A percentile compares a stretch with the other conserved stretches of the same genome.
These are phyloP conservation scores for Adelges cooleyi DNA, from an alignment of 1,140 invertebrate genomes.

Conservation along the genomic window DNA sequence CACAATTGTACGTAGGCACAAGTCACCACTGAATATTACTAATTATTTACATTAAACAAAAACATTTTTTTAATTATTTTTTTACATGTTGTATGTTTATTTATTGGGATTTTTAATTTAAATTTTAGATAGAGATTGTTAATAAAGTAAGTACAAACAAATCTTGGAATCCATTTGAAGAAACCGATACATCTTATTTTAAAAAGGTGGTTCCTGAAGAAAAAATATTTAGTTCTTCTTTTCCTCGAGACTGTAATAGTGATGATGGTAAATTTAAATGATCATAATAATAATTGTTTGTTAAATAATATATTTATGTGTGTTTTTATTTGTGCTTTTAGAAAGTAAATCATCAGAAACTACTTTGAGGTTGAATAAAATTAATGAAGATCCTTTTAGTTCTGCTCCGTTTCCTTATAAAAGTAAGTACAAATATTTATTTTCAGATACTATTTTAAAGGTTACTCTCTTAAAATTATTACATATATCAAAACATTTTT, in stretches of 20 bases:
- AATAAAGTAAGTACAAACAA: constrained; percentile 42
- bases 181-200: constrained; percentile 37
- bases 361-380: constrained; percentile 37
- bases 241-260: neutral
- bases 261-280: neutral
- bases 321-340: neutral
- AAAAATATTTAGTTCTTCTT: constrained; percentile 4
- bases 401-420: constrained; percentile 47
- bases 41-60: too few relatives aligned
- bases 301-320: neutral
- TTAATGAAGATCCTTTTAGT: constrained; percentile 40
- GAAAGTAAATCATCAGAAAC: neutral
- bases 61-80: neutral
- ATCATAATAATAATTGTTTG: neutral
- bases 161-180: constrained; percentile 75
- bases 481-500: neutral
- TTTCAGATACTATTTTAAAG: neutral
- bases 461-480: neutral
- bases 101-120: neutral
- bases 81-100: too few relatives aligned
- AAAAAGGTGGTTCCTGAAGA: neutral
- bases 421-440: constrained; percentile 36
- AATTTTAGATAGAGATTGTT: constrained; percentile 12
- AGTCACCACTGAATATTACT: too few relatives aligned
- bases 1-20: too few relatives aligned